Evolutionary conservation across 2,113 vertebrate genomes (phyloP).

Genomic region (Scatophagus argus): DNA sequence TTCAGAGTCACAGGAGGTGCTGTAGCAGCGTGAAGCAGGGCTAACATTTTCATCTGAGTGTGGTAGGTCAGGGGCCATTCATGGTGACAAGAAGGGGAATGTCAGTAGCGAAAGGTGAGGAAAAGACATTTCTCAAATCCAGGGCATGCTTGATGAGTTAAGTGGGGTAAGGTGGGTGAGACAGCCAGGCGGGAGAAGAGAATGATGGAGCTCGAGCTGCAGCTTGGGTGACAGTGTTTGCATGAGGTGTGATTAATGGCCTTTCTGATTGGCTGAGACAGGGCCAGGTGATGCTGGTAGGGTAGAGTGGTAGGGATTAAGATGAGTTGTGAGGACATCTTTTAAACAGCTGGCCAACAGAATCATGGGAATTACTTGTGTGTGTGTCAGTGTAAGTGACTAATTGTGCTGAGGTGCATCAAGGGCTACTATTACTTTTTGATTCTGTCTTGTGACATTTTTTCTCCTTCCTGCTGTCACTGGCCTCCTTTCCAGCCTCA

Average conservation of each 20-base stretch:
- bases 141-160: slow-evolving; percentile 28
- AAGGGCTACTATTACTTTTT: slow-evolving; percentile 4
- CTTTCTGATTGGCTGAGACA: slow-evolving; percentile 80
- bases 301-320: slow-evolving; percentile 46
- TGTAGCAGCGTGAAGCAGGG: slow-evolving; percentile 17
- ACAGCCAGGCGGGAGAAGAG: slow-evolving; percentile 25
- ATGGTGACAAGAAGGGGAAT: slow-evolving; percentile 6
- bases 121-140: slow-evolving; percentile 48
- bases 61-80: slow-evolving; percentile 11
- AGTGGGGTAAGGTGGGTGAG: slow-evolving; percentile 33
- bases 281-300: slow-evolving; percentile 75
- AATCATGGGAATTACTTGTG: slow-evolving; percentile 61
- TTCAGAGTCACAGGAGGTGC: background rate
- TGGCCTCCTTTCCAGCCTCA: slow-evolving; percentile 18
- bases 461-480: slow-evolving; percentile 27
- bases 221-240: slow-evolving; percentile 70
- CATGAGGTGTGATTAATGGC: slow-evolving; percentile 81
- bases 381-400: slow-evolving; percentile 50
- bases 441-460: slow-evolving; percentile 24
- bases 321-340: slow-evolving; percentile 65
- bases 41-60: slow-evolving; percentile 7
- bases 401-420: slow-evolving; percentile 47
- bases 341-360: slow-evolving; percentile 74
- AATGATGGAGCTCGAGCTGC: slow-evolving; percentile 26
- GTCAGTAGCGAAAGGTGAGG: slow-evolving; percentile 35